Evolutionary conservation across 2,797 vertebrate species (phyloP).

Genomic region (Sebastes steindachneri): DNA sequence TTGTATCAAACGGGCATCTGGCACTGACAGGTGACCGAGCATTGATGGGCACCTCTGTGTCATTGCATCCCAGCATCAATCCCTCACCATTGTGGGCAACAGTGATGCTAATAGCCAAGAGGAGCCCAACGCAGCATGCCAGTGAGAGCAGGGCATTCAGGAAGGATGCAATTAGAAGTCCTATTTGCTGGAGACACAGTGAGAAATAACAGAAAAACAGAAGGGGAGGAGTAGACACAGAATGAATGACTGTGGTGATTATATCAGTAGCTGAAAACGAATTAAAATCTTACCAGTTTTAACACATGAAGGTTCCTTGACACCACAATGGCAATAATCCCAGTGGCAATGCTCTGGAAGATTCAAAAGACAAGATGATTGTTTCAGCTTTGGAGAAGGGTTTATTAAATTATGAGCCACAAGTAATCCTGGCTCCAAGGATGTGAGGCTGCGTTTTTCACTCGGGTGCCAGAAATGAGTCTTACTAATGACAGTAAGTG

Average conservation of each 20-base stretch:
- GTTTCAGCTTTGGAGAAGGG: neutral
- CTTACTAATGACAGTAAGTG: neutral
- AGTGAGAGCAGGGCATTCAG: constrained; percentile 88
- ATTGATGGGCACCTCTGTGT: constrained; percentile 76
- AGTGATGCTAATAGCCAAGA: constrained; percentile 88
- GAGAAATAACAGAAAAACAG: constrained; percentile 7
- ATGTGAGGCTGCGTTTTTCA: neutral
- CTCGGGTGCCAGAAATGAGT: neutral
- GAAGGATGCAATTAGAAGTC: constrained; percentile 83
- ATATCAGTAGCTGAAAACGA: neutral
- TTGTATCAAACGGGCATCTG: constrained; percentile 92
- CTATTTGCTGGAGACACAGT: constrained; percentile 85
- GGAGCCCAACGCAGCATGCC: constrained; percentile 87
- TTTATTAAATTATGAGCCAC: constrained; percentile 18
- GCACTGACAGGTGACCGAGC: constrained; percentile 83
- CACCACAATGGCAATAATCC: constrained; percentile 90
- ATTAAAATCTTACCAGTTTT: constrained; percentile 83
- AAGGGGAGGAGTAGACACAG: neutral
- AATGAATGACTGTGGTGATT: neutral
- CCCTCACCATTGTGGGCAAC: constrained; percentile 80
- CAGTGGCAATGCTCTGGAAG: constrained; percentile 88
- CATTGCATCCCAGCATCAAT: constrained; percentile 89
- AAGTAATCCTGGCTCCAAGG: neutral
- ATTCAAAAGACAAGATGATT: constrained; percentile 52
- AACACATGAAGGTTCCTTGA: constrained; percentile 85